A percentile compares a stretch with the other conserved stretches of the same genome.
Evolutionary conservation across 2,888 invertebrate species (phyloP).

Genomic region (Gastracanthus pulcherrimus): DNA sequence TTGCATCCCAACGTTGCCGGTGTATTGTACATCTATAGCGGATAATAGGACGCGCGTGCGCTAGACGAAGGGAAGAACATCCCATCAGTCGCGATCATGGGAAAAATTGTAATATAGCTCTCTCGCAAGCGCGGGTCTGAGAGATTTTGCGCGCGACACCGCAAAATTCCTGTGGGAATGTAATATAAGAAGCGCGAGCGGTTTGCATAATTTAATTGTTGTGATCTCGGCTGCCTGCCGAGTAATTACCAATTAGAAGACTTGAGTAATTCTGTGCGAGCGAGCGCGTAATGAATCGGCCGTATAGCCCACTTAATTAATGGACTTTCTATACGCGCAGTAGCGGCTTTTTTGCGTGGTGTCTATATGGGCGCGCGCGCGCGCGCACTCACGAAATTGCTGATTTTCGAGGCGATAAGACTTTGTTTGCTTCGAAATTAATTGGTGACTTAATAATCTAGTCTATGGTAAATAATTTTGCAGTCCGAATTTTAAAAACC

Average conservation of each 20-base stretch:
- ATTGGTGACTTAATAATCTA: neutral
- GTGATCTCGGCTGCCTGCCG: neutral
- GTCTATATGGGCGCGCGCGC: too few relatives aligned
- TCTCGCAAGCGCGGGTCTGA: too few relatives aligned
- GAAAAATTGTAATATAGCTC: neutral
- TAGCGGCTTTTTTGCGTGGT: neutral
- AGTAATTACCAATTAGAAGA: constrained; percentile 38
- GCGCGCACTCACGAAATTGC: too few relatives aligned
- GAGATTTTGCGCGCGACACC: neutral
- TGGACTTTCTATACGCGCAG: constrained; percentile 33
- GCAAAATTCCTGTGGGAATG: constrained; percentile 30
- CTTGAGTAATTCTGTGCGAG: constrained; percentile 13
- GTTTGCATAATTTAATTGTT: constrained; percentile 42
- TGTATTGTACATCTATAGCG: too few relatives aligned
- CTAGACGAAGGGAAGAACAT: too few relatives aligned
- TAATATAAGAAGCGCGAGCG: neutral
- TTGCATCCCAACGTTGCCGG: too few relatives aligned
- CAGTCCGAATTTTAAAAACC: too few relatives aligned
- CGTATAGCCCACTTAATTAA: constrained; percentile 39
- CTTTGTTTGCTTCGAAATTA: neutral
- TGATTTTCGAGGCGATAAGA: constrained; percentile 2
- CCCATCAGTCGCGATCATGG: too few relatives aligned
- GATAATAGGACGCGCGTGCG: too few relatives aligned
- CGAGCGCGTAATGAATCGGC: neutral
- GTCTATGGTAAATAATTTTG: too few relatives aligned